Evolutionary conservation across 2,797 vertebrate species (phyloP), one percentile per base, ranked within the genome.

Genomic region (Delichon dasypus): DNA sequence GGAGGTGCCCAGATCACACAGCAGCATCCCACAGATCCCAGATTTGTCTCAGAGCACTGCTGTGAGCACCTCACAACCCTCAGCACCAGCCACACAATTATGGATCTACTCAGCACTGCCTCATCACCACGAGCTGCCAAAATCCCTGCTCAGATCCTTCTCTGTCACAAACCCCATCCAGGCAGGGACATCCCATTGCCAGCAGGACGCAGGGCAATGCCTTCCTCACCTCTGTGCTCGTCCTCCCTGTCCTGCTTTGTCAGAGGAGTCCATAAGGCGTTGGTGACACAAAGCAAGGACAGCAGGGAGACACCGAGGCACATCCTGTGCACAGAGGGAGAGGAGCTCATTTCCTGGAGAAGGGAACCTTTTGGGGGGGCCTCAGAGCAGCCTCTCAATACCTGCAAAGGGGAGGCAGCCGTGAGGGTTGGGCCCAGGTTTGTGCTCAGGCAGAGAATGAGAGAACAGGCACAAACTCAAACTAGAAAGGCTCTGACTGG

Each of bases 201-300:
- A 71, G 58, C 55, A 44, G 55, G 32, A 79, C 0, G 0, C 22
- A 27, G 48, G 38, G 25, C 3, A 7, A 42, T 11, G 42, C 32
- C 23, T 27, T 85, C 71, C 81, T 89, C 91, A 87, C 68, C 85
- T 76, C 72, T 45, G 32, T 45, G 64, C 64, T 89, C 1, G 0
- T 54, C 34, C 51, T 83, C n/a, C 34, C 60, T 20, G 45, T 76
- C 77, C 53, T 74, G 54, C 70, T 75, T 89, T 34, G 58, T 36
- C 81, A 27, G 47, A 51, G 27, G 38, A 51, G 79, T 55, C 17
- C n/a, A 2, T 7, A 32, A 85, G 72, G 51, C 0, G 0, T 4
- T 2, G 66, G 58, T 54, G 38, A n/a, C 20, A 48, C 0, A 6
- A 44, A 71, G 58, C 53, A 53, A 65, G 60, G 45, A 65, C 72